Evolutionary conservation across 1,140 invertebrate genomes (phyloP), one percentile per base, ranked within the genome.

Genomic region (Apis cerana): DNA sequence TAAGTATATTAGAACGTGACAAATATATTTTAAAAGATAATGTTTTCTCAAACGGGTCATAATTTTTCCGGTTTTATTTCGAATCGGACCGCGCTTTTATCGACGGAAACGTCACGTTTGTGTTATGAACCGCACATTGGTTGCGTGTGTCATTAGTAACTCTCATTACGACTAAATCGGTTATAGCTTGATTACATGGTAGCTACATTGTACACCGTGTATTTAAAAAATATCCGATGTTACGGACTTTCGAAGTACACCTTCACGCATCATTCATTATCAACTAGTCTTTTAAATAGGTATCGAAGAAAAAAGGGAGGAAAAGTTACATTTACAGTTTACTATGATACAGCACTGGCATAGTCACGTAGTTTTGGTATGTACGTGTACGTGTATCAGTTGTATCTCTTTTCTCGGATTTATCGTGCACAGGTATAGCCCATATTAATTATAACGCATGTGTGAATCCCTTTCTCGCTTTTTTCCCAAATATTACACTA

Each of bases 311-410:
- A 90, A 69, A 76, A 84, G 61, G 72, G 85, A 89, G 82, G 87
- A 90, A 61, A 91, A 90, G 89, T 92, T 92, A 93, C 89, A 91
- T 89, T 93, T 90, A 93, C 85, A 90, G 85, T 91, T 91, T 90
- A 89, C 90, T 93, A 93, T 92, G 87, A 91, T 92, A 94, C 92
- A 93, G 89, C 91, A 93, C 91, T 92, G 91, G 90, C 89, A 91
- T 91, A 90, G 86, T 93, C 89, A 91, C 83, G 86, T 92, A 88
- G 62, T 64, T 72, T 87, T 72, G 62, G 56, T 75, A 67, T 75
- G 33, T 70, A 82, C 61, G 62, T 81, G 83, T 84, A 76, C 69
- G 48, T 71, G 56, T 82, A 52, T 70, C 48, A 21, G 27, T 65
- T 82, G 33, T 78, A 19, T 62, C 59, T 50, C 59, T 54, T 70